Base-by-base conservation (phyloP, 2,888 invertebrate genomes). In the Brassicogethes aeneus region DNA sequence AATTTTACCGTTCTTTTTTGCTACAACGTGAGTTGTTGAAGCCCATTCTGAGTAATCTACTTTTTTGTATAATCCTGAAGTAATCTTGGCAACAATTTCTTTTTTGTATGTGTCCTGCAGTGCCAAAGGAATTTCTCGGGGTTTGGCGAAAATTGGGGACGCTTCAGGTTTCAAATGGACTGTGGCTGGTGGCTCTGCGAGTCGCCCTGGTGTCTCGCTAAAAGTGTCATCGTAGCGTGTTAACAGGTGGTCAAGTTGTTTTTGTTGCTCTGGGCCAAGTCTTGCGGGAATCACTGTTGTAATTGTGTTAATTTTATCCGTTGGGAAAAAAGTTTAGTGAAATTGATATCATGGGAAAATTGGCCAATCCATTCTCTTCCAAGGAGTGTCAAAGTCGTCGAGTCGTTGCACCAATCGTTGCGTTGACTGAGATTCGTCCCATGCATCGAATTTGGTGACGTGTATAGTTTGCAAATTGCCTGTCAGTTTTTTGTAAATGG, bases 161-260 rank as follows among this genome's bases (percentile, higher is more conserved):
- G 48, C 50, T 7, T 39, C 47, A 15, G 45, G 44, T 40, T 52
- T 54, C 15, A 52, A 36, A 16, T 57, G 50, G 34, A 56, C 44
- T 16, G 34, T 39, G 2, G 47, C 50, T 14, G 50, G 50, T 3
- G 45, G 44, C 8, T 53, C 52, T 7, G n/a, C n/a, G n/a, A n/a
- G n/a, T n/a, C n/a, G n/a, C 16, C 50, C 52, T 12, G 52, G 40
- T 3, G 36, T 41, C 7, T 47, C 50, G 17, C 42, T 43, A 42
- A 56, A 55, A 2, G 53, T 42, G 1, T 52, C 47, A 1, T 29
- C 32, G 34, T 51, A 36, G 16, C 35, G 40, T 2, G 41, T 15
- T 15, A 43, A 17, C n/a, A 43, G 39, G 10, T 36, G 31, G 10
- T 43, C 30, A 3, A 41, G 31, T 33, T 12, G 34, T 13, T 7